A percentile compares a stretch with the other conserved stretches of the same genome.
phyloP scores from a whole-genome alignment of 2,797 vertebrate genomes.

The Sternotherus odoratus region DNA sequence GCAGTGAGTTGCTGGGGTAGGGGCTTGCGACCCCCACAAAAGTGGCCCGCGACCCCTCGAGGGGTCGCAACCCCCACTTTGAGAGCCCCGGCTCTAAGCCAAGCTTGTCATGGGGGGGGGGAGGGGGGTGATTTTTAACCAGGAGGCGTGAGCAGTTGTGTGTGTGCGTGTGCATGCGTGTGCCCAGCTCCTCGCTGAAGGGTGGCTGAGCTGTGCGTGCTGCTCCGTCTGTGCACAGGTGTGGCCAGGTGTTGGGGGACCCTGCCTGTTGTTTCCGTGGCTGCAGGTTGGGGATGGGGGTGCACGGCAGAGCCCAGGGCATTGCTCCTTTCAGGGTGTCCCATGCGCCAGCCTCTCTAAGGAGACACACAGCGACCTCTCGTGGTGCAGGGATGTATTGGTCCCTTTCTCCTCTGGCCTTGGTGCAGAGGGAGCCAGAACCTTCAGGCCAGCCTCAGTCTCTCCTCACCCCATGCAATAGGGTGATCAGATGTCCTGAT shows the following conservation, averaged over 20 bases:
- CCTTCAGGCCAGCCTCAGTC: background rate
- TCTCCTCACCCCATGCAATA: background rate
- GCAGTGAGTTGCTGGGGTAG: too few species aligned
- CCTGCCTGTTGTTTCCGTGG: background rate
- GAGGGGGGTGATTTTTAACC: background rate
- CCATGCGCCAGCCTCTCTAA: background rate
- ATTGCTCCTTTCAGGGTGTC: background rate
- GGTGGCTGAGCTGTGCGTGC: too few species aligned
- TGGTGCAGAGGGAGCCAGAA: background rate
- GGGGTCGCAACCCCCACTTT: too few species aligned
- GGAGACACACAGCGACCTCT: background rate
- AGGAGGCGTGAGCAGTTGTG: too few species aligned
- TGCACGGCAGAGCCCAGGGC: too few species aligned
- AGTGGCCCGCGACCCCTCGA: too few species aligned
- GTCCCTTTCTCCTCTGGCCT: background rate
- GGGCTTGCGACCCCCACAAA: too few species aligned
- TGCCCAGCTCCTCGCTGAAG: too few species aligned
- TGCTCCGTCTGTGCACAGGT: background rate
- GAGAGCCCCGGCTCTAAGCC: too few species aligned
- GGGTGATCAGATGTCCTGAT: too few species aligned
- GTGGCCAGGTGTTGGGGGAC: background rate
- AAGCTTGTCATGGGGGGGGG: background rate
- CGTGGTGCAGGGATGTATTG: background rate
- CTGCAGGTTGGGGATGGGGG: background rate
- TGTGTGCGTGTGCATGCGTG: too few species aligned